Base-by-base conservation (phyloP, 1,140 invertebrate species). In the Atta cephalotes region DNA sequence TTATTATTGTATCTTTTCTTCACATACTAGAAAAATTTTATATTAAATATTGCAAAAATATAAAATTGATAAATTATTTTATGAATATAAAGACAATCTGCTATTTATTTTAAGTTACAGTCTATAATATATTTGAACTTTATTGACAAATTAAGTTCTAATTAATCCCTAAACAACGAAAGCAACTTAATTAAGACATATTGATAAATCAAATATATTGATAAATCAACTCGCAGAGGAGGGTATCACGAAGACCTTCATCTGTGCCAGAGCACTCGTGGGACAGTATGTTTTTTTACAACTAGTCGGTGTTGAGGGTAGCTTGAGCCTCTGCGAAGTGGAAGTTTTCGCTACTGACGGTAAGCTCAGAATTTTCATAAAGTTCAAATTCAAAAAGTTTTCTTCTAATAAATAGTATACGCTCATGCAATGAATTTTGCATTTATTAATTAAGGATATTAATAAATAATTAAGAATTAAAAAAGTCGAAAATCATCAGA, bases 341-440 rank as follows among this genome's bases (percentile, higher is more conserved):
- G 97, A 98, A 95, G 97, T 98, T 2, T 99, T 98, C 92, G 98
- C 98, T 2, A 98, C 98, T 18, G 97, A 98, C 95, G 98, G 97
- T 98, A 94, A 96, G 94, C 92, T 31, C 0, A 60, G 21, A 49
- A 2, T 10, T 70, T 1, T 14, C n/a, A 12, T 25, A 60, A 31
- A 35, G 6, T 2, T 18, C 3, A 18, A 28, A 35, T 62, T 63
- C 1, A 60, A 66, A 39, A 39, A 68, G 1, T 51, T 51, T 51
- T 51, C 14, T 16, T 16, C 49, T 51, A 51, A 51, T 51, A 51
- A 51, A 14, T 51, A 51, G 4, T 51, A 51, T 51, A 51, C 4
- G 49, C 14, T 51, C 14, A 7, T 10, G 21, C 21, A 21, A 21
- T 21, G 3, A 66, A 53, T 66, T 80, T 53, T 60, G 21, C 18